A percentile compares a stretch with the other conserved stretches of the same genome.
Conservation (phyloP, 2,797 vertebrate species). For the Schizopygopsis pylzovi region DNA sequence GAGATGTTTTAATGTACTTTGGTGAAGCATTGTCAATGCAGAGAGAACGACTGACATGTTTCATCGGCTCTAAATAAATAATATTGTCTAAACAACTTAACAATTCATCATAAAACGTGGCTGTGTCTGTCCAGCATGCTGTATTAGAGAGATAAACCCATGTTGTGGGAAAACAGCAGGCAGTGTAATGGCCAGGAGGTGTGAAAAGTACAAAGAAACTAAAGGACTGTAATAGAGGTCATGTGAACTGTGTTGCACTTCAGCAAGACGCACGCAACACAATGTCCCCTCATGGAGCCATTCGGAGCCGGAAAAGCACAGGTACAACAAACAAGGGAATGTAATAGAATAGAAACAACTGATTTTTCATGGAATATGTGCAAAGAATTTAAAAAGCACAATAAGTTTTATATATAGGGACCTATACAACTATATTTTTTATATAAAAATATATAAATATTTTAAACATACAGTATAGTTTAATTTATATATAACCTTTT, state of each 20-base stretch:
- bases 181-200: not conserved
- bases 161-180: slow-evolving; percentile 23
- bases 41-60: slow-evolving; percentile 13
- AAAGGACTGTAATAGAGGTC: slow-evolving; percentile 53
- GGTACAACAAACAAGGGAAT: slow-evolving; percentile 16
- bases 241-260: slow-evolving; percentile 7
- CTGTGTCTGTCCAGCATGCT: not conserved
- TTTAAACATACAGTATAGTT: too few relatives aligned
- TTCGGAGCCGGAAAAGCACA: not conserved
- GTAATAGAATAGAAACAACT: slow-evolving; percentile 27
- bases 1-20: not conserved
- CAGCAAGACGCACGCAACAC: not conserved
- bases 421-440: too few relatives aligned
- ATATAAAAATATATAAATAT: too few relatives aligned
- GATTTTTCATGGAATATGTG: slow-evolving; percentile 35
- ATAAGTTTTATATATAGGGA: not conserved
- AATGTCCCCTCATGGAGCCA: not conserved
- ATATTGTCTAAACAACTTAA: slow-evolving; percentile 9
- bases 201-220: slow-evolving; percentile 29
- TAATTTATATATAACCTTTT: too few relatives aligned
- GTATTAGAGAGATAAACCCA: slow-evolving; percentile 35
- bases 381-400: not conserved
- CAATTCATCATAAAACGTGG: slow-evolving; percentile 1
- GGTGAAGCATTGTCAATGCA: not conserved
- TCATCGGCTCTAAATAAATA: slow-evolving; percentile 25